These are phyloP conservation scores for Ochropacha duplaris DNA, from an alignment of 2,888 invertebrate species.

Conservation along the genomic window DNA sequence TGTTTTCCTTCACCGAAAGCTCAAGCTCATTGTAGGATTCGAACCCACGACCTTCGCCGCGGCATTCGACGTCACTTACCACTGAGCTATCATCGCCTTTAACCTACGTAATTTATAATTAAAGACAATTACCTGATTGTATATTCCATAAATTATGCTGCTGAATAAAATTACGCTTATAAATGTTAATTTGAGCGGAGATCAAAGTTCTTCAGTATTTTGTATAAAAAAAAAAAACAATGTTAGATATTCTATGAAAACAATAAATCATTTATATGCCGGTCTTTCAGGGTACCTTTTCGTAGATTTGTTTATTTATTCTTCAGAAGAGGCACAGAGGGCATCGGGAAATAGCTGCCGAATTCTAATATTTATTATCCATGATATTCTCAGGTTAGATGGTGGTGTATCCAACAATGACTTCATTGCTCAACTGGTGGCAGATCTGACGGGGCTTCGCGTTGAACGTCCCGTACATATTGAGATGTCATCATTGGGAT, in stretches of 20 bases:
- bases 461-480: constrained; percentile 89
- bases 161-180: neutral
- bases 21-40: no score
- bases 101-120: constrained; percentile 16
- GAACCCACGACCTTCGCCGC: no score
- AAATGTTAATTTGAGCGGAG: neutral
- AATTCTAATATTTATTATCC: neutral
- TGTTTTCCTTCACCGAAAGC: no score
- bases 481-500: constrained; percentile 94
- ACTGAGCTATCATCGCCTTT: no score
- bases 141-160: neutral
- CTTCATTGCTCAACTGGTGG: constrained; percentile 94
- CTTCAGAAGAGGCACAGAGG: no score
- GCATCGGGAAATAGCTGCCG: no score
- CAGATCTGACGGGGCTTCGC: constrained; percentile 89
- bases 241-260: no score
- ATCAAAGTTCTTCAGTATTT: neutral
- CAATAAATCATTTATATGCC: no score
- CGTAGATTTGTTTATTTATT: no score
- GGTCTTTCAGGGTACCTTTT: no score
- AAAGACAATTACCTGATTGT: neutral
- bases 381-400: constrained; percentile 87
- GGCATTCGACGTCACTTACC: no score
- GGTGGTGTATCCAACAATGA: constrained; percentile 98
- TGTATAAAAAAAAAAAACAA: no score